These are phyloP conservation scores for Plecturocebus donacophilus DNA, from an alignment of 2,113 vertebrate species.

Conservation along the genomic window DNA sequence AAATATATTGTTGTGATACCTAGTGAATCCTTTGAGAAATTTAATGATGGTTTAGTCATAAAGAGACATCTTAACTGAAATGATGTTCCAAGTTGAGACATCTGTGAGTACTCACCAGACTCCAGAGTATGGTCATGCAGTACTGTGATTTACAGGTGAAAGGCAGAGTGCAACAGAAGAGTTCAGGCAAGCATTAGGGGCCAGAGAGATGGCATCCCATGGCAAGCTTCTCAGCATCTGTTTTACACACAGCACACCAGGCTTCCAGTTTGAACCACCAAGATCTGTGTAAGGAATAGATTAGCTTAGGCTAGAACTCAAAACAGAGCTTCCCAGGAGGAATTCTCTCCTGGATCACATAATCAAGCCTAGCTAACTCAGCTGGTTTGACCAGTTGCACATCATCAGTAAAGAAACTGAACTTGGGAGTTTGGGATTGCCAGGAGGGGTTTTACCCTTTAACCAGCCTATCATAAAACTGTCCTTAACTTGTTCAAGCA, in stretches of 20 bases:
- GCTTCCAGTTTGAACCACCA: not conserved
- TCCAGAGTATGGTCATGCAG: too few relatives aligned
- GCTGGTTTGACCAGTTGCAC: not conserved
- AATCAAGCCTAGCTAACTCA: not conserved
- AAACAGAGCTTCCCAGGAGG: not conserved
- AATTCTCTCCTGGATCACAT: not conserved
- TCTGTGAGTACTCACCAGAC: not conserved
- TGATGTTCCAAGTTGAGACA: not conserved
- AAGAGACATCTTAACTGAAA: not conserved
- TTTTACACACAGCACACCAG: not conserved
- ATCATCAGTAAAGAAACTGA: not conserved
- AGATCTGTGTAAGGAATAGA: not conserved
- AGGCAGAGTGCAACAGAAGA: too few relatives aligned
- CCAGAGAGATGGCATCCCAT: not conserved
- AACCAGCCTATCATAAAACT: not conserved
- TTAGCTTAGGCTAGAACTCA: not conserved
- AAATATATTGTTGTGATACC: not conserved
- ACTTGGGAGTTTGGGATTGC: not conserved
- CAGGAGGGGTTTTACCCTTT: not conserved
- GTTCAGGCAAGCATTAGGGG: not conserved
- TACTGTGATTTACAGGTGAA: not conserved
- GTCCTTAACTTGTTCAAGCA: not conserved
- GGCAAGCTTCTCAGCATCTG: not conserved
- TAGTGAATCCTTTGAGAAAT: not conserved
- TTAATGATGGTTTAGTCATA: not conserved